phyloP scores from a whole-genome alignment of 2,113 vertebrate species.

The Tachysurus fulvidraco region DNA sequence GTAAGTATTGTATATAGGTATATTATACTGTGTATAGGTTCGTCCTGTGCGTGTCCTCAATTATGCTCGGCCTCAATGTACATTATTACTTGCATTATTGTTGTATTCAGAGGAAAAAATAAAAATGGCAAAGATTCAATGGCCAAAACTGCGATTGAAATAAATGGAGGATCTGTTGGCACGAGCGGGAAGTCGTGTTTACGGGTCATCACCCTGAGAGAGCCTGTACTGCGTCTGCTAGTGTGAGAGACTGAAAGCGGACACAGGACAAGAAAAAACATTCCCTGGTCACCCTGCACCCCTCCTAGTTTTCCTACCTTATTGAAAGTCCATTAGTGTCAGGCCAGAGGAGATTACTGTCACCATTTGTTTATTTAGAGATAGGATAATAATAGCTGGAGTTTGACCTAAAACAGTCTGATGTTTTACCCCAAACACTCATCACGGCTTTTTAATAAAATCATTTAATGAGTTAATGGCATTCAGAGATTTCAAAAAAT shows the following conservation, averaged over 20 bases:
- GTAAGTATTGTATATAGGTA: no score
- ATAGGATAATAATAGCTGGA: slow-evolving; percentile 58
- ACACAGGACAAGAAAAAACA: slow-evolving; percentile 36
- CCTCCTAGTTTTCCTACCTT: slow-evolving; percentile 59
- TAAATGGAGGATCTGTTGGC: background rate
- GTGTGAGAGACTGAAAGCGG: slow-evolving; percentile 14
- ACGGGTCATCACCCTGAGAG: slow-evolving; percentile 24
- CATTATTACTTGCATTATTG: background rate
- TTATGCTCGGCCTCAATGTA: background rate
- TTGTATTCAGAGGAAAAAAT: background rate
- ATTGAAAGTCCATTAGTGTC: slow-evolving; percentile 79
- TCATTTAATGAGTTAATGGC: slow-evolving; percentile 76
- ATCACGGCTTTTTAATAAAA: slow-evolving; percentile 63
- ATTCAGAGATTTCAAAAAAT: slow-evolving; percentile 61
- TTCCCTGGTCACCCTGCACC: slow-evolving; percentile 47
- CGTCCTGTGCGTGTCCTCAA: background rate
- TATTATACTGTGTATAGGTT: no score
- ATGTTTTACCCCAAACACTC: slow-evolving; percentile 50
- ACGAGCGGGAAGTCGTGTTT: slow-evolving; percentile 18
- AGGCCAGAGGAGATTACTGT: slow-evolving; percentile 62
- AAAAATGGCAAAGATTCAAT: no score
- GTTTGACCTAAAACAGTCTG: slow-evolving; percentile 56
- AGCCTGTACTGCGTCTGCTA: background rate
- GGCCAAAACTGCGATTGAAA: background rate
- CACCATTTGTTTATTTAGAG: slow-evolving; percentile 58